phyloP scores from a whole-genome alignment of 2,113 vertebrate genomes.

The Chrysemys picta region DNA sequence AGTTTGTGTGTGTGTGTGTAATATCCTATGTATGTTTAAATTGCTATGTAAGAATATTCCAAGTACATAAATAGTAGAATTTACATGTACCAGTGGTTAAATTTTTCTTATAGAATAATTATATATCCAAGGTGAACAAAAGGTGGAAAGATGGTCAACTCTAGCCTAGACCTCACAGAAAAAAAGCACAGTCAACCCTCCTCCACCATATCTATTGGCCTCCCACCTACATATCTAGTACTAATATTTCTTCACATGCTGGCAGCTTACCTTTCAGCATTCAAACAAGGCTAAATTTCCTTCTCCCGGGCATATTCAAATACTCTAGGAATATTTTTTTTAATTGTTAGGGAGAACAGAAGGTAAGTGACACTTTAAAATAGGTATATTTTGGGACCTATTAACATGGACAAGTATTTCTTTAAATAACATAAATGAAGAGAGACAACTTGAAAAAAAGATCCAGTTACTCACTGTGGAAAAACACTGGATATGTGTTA shows the following conservation, averaged over 20 bases:
- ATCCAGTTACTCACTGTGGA: not conserved
- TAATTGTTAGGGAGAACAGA: not conserved
- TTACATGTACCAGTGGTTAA: not conserved
- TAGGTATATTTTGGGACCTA: not conserved
- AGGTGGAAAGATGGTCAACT: not conserved
- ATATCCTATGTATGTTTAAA: not conserved
- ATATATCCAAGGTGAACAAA: not conserved
- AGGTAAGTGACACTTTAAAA: not conserved
- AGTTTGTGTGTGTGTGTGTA: not conserved
- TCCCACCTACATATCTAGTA: not conserved
- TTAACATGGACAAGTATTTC: not conserved
- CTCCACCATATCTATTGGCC: not conserved
- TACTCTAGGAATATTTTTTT: not conserved
- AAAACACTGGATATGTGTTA: not conserved
- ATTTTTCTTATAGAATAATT: not conserved
- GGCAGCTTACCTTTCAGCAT: not conserved
- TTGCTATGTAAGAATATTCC: not conserved
- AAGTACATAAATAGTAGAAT: not conserved
- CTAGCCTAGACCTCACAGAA: not conserved
- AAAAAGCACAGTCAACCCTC: not conserved
- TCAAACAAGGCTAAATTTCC: not conserved
- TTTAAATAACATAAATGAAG: not conserved
- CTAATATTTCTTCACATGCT: not conserved
- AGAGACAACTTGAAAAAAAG: not conserved
- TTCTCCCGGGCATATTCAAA: not conserved